phyloP scores from a whole-genome alignment of 2,113 vertebrate genomes.

The Zosterops pallidus region DNA sequence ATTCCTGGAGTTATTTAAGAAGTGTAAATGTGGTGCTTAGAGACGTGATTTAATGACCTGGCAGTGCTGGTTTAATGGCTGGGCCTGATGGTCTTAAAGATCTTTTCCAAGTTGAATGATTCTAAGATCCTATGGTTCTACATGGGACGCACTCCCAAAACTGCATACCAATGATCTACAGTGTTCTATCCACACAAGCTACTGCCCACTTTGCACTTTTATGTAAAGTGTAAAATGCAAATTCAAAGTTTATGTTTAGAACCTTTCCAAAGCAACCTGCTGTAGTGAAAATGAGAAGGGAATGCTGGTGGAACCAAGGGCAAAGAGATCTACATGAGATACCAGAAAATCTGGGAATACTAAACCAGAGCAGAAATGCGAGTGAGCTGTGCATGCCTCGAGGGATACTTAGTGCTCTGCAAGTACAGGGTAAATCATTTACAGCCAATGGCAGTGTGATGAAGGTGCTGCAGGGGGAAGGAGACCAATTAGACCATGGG shows the following conservation, averaged over 20 bases:
- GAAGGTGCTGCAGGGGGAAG: background rate
- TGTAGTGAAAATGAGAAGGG: background rate
- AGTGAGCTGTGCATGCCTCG: background rate
- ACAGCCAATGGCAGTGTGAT: background rate
- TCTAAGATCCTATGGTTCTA: background rate
- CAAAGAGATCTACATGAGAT: background rate
- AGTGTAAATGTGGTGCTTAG: background rate
- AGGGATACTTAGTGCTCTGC: background rate
- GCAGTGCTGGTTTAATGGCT: background rate
- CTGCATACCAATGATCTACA: background rate
- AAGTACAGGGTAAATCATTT: conserved; percentile 36
- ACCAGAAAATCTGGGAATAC: background rate
- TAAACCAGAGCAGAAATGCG: background rate
- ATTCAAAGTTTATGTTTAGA: background rate
- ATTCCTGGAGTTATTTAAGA: background rate
- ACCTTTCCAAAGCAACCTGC: background rate
- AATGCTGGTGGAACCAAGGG: background rate
- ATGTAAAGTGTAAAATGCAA: background rate
- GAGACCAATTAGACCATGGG: background rate
- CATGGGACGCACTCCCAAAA: background rate
- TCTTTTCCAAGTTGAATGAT: background rate
- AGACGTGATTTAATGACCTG: background rate
- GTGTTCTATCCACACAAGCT: background rate
- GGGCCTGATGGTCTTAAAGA: background rate
- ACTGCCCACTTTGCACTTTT: background rate